Percentiles rank a stretch among this genome's conserved stretches.
phyloP scores from a whole-genome alignment of 2,113 vertebrate species.

The Salminus brasiliensis region DNA sequence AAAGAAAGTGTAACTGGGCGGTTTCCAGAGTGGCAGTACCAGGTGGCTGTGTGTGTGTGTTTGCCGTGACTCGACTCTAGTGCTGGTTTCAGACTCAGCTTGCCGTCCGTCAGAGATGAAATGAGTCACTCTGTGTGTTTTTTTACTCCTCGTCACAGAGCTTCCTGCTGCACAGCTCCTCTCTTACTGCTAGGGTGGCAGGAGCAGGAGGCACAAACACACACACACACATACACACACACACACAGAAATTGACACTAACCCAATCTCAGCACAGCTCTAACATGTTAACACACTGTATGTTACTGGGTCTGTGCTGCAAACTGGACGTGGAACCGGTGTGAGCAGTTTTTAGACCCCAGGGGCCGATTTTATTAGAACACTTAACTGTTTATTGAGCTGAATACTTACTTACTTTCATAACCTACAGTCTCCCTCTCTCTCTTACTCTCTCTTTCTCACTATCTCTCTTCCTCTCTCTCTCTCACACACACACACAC shows the following conservation, averaged over 20 bases:
- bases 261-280: conserved; percentile 15
- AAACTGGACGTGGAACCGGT: conserved; percentile 10
- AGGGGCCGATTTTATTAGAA: conserved; percentile 21
- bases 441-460: not conserved
- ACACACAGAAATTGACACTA: too few species aligned
- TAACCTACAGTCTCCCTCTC: not conserved
- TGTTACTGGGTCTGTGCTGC: conserved; percentile 18
- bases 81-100: conserved; percentile 50
- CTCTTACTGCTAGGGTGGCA: too few species aligned
- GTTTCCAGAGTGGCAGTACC: conserved; percentile 43
- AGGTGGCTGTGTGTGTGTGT: conserved; percentile 24
- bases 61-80: conserved; percentile 38
- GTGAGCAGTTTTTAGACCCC: not conserved
- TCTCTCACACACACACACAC: not conserved
- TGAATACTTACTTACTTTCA: not conserved
- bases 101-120: conserved; percentile 46
- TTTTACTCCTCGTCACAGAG: conserved; percentile 56
- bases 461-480: not conserved
- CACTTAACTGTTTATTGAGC: not conserved
- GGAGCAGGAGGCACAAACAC: too few species aligned
- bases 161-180: conserved; percentile 47
- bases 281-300: conserved; percentile 30
- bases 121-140: conserved; percentile 54
- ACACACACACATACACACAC: not conserved
- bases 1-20: not conserved